phyloP scores from a whole-genome alignment of 2,888 invertebrate species.

The Leptinotarsa rubiginosa region DNA sequence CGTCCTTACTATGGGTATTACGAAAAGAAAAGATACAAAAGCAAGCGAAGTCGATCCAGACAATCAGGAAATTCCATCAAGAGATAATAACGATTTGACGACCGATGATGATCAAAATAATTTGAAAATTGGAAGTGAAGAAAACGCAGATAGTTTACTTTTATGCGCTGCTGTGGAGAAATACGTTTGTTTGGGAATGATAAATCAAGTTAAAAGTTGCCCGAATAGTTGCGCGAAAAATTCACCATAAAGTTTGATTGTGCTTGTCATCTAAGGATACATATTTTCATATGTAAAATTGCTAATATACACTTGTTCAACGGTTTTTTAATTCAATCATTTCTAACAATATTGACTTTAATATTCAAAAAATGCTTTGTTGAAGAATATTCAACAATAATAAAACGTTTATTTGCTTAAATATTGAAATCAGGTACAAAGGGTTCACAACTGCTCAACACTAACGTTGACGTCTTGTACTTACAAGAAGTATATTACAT shows the following conservation, averaged over 20 bases:
- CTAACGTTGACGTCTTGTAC: too few relatives aligned
- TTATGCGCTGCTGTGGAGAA: not conserved
- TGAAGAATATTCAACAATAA: too few relatives aligned
- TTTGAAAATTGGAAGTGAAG: not conserved
- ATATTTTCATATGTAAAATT: too few relatives aligned
- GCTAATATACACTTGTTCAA: too few relatives aligned
- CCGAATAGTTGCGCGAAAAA: not conserved
- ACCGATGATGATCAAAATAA: not conserved
- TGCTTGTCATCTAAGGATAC: too few relatives aligned
- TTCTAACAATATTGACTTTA: too few relatives aligned
- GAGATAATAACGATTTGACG: not conserved
- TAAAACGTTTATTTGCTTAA: too few relatives aligned
- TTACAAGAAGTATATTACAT: too few relatives aligned
- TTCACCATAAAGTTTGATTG: not conserved
- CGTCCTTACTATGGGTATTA: not conserved
- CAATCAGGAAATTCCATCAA: conserved; percentile 2
- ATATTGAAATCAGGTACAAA: too few relatives aligned
- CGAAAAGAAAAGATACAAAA: not conserved
- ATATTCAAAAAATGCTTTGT: too few relatives aligned
- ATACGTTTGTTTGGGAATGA: not conserved
- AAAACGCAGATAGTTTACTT: not conserved
- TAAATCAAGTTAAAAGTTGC: not conserved
- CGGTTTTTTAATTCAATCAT: too few relatives aligned
- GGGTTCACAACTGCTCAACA: too few relatives aligned
- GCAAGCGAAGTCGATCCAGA: not conserved